phyloP scores from a whole-genome alignment of 2,113 vertebrate species.

The Oreochromis tanganicae region DNA sequence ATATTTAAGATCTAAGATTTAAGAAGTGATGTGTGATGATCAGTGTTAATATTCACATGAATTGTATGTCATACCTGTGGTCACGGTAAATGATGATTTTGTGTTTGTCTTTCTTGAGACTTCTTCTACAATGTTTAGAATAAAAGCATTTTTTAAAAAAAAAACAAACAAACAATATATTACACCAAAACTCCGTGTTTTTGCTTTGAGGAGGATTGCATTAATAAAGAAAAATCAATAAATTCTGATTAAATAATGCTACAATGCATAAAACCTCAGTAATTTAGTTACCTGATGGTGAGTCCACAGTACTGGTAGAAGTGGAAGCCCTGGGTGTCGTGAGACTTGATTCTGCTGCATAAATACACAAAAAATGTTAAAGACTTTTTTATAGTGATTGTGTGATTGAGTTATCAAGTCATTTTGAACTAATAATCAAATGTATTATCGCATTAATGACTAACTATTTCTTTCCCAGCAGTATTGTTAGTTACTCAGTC shows the following conservation, averaged over 20 bases:
- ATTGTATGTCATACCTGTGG: too few relatives aligned
- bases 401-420: neutral
- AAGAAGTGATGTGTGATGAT: too few relatives aligned
- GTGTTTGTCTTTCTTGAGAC: too few relatives aligned
- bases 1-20: too few relatives aligned
- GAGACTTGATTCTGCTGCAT: neutral
- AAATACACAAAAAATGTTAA: neutral
- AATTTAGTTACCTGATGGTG: neutral
- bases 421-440: neutral
- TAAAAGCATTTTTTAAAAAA: neutral
- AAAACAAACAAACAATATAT: too few relatives aligned
- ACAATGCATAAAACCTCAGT: neutral
- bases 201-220: too few relatives aligned
- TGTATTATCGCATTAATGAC: neutral
- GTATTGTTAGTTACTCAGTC: accelerated
- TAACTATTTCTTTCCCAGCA: neutral
- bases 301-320: neutral
- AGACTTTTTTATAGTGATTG: neutral
- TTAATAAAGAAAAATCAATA: too few relatives aligned
- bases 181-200: too few relatives aligned
- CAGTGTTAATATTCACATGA: neutral
- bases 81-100: too few relatives aligned
- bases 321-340: accelerated
- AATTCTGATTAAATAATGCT: neutral
- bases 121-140: too few relatives aligned